Conservation (phyloP, 2,888 invertebrate species). For the Cerceris rybyensis region DNA sequence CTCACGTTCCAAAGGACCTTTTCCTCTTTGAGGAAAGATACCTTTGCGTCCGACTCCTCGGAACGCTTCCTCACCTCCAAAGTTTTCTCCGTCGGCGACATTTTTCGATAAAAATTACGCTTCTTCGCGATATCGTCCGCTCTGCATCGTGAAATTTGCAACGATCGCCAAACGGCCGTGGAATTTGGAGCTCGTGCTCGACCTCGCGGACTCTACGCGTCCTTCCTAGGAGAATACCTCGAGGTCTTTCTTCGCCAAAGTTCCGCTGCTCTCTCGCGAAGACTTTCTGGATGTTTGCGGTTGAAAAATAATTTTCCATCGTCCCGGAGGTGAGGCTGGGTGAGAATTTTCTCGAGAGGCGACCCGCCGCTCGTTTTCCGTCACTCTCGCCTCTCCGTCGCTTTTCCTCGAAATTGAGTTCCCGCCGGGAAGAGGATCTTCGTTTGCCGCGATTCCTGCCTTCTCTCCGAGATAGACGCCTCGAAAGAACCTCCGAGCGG, state of each 20-base stretch:
- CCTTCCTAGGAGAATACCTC: neutral
- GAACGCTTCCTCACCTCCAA: neutral
- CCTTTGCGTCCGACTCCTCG: no score
- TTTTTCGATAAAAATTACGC: neutral
- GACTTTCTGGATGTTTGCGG: neutral
- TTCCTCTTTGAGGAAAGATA: no score
- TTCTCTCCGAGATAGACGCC: neutral
- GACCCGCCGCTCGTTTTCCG: neutral
- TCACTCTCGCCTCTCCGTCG: slow-evolving; percentile 27
- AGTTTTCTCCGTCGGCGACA: neutral
- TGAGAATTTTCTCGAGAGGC: neutral
- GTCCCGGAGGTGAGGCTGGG: neutral
- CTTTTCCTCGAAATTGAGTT: slow-evolving; percentile 35
- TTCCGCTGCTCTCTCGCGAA: neutral
- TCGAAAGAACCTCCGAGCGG: neutral
- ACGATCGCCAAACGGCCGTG: no score
- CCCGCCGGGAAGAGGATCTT: slow-evolving; percentile 9
- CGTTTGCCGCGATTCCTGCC: slow-evolving; percentile 1
- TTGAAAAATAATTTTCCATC: slow-evolving; percentile 2
- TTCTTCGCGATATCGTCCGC: no score
- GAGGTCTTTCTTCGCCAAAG: neutral
- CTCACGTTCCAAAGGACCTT: no score
- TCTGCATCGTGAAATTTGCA: no score
- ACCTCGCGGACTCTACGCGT: neutral
- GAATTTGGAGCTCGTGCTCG: no score